Percentiles rank a stretch among this genome's conserved stretches.
These are phyloP conservation scores for Ptilodon capucinus DNA, from an alignment of 2,888 invertebrate species.

Conservation along the genomic window DNA sequence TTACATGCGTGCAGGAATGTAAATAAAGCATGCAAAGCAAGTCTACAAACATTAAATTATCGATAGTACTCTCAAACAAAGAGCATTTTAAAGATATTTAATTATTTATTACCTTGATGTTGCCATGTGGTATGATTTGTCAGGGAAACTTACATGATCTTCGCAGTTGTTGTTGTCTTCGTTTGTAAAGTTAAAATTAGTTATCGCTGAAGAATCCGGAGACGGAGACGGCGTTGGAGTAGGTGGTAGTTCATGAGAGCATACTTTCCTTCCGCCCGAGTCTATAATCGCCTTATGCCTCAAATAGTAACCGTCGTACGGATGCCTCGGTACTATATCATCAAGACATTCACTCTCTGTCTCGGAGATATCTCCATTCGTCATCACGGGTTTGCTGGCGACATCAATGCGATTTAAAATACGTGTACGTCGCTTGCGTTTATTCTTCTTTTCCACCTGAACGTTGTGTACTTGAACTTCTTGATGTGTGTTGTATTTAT, in stretches of 20 bases:
- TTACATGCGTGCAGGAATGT: constrained; percentile 42
- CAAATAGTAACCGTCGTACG: constrained; percentile 76
- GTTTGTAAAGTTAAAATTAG: constrained; percentile 23
- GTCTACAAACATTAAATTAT: constrained; percentile 26
- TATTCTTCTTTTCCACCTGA: constrained; percentile 46
- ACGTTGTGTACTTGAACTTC: constrained; percentile 47
- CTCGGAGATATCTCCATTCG: constrained; percentile 58
- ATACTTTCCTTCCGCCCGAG: constrained; percentile 66
- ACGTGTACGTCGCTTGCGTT: constrained; percentile 31
- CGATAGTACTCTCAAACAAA: constrained; percentile 13
- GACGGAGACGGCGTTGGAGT: constrained; percentile 53
- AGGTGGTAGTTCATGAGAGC: constrained; percentile 70
- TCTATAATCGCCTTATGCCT: constrained; percentile 68
- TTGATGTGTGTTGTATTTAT: constrained; percentile 14
- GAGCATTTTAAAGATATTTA: constrained; percentile 16
- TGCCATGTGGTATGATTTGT: constrained; percentile 12
- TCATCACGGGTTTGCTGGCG: constrained; percentile 20
- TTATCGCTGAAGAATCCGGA: constrained; percentile 49
- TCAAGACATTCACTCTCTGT: constrained; percentile 56
- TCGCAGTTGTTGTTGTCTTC: constrained; percentile 49
- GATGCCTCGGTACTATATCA: constrained; percentile 70
- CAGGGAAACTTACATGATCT: constrained; percentile 60
- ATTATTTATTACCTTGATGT: constrained; percentile 24
- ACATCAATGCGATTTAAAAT: constrained; percentile 33
- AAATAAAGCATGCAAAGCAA: constrained; percentile 51